phyloP scores from a whole-genome alignment of 2,113 vertebrate genomes.

The Myanophis thanlyinensis region DNA sequence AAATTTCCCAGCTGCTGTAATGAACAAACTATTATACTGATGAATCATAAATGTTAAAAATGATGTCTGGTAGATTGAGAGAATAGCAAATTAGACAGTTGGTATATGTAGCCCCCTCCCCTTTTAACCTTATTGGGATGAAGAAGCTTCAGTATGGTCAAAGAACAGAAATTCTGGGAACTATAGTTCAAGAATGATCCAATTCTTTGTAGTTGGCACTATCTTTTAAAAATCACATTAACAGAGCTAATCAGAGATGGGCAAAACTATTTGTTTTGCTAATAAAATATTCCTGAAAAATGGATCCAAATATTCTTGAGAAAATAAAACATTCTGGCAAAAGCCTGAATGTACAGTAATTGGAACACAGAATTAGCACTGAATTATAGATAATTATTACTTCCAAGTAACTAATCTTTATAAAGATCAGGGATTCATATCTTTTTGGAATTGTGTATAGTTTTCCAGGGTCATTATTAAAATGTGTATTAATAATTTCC shows the following conservation, averaged over 20 bases:
- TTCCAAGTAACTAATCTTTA: background rate
- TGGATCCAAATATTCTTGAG: background rate
- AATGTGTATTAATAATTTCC: background rate
- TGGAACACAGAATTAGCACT: background rate
- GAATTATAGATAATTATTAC: background rate
- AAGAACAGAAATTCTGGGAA: background rate
- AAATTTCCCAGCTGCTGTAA: background rate
- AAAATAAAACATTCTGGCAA: background rate
- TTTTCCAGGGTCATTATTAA: background rate
- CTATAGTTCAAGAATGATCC: background rate
- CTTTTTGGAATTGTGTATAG: background rate
- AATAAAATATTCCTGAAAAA: background rate
- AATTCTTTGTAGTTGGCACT: background rate
- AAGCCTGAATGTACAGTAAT: background rate
- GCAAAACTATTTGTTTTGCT: background rate
- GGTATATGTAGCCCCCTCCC: background rate
- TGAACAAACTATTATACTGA: conserved; percentile 8
- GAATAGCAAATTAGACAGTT: background rate
- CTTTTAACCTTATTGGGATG: background rate
- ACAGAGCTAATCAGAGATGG: background rate
- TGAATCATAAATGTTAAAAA: background rate
- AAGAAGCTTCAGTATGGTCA: background rate
- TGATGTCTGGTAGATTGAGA: background rate
- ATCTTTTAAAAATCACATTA: background rate
- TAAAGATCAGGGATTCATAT: background rate